Base-by-base conservation (phyloP, 2,113 vertebrate genomes). In the Thomomys bottae region DNA sequence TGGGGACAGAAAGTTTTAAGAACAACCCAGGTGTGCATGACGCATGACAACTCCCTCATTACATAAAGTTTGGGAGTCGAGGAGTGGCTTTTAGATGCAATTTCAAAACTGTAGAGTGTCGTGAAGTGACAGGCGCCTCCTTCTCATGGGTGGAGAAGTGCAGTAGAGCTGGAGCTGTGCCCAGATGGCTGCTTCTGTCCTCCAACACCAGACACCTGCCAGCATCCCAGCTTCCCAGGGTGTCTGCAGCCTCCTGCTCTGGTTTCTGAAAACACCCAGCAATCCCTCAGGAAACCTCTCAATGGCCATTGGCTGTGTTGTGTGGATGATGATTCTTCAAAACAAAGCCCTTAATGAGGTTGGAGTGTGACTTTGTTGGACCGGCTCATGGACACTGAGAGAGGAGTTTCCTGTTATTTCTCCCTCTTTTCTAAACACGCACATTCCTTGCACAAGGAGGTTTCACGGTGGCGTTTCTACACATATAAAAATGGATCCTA, bases 1-100 rank as follows among this genome's bases (percentile, higher is more conserved):
- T 63, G 38, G 30, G 21, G 81, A 89, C 66, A 32, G 38, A 36
- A 26, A 61, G 45, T 6, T 38, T 7, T 24, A 40, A 68, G 20
- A 24, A 30, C 34, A 34, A 8, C 0, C 15, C 8, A 8, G 6
- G 5, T 28, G 14, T 18, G 5, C 5, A 0, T 12, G 49, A 36
- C 20, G 1, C 14, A 2, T 30, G 54, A n/a, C 21, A 75, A 14
- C 12, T 42, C n/a, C 67, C 40, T 49, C 0, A 0, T 45, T 30
- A 1, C 3, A 1, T 40, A n/a, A 75, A 17, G 14, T 40, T 40
- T 11, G 30, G 34, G 38, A 34, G 8, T 24, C 42, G 38, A 42
- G 28, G 66, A 15, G n/a, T 30, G n/a, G 57, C 30, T 63, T 28
- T n/a, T 1, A 34, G 83, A 71, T 21, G 24, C 6, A 61, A 11